Evolutionary conservation across 2,113 vertebrate species (phyloP), one percentile per base, ranked within the genome.

Genomic region (Fulica atra): DNA sequence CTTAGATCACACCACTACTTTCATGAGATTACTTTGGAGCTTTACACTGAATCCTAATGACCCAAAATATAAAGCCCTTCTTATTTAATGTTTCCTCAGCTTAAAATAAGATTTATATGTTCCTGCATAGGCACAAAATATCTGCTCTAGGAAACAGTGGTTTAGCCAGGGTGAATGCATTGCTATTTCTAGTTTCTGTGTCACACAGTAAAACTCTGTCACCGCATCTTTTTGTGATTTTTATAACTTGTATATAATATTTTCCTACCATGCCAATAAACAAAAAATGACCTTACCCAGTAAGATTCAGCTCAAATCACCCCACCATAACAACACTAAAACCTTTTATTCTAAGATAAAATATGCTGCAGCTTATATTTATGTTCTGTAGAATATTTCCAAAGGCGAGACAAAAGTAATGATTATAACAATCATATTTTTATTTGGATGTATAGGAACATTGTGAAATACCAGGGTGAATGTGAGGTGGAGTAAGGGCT

Each of bases 11-110:
- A 64, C 68, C 46, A 42, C 69, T 69, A 11, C 83, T 85, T 95
- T 40, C 46, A 92, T 48, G 80, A 89, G 94, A 93, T 95, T 91
- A 93, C 73, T 78, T 59, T 40, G 42, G 48, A 92, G 77, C 69
- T 95, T 93, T 92, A 74, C 28, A 56, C 68, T 81, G 91, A 95
- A 91, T 91, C 86, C 81, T 46, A 81, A 84, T 57, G 72, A 86
- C 83, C n/a, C 51, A 42, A 88, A 56, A 93, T 48, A 86, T 13
- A 92, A 95, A 83, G 13, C 38, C 72, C 26, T 82, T 89, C 95
- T 86, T 86, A 95, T 68, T 86, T 88, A 92, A 84, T 71, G 19
- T 83, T 88, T 91, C 33, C 48, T 92, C 65, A 64, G 72, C 48
- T 93, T 91, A 86, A 86, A 93, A 51, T 66, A 82, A 83, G 68